Conservation (phyloP, 2,888 invertebrate species). For the Drosophila nigricruria region DNA sequence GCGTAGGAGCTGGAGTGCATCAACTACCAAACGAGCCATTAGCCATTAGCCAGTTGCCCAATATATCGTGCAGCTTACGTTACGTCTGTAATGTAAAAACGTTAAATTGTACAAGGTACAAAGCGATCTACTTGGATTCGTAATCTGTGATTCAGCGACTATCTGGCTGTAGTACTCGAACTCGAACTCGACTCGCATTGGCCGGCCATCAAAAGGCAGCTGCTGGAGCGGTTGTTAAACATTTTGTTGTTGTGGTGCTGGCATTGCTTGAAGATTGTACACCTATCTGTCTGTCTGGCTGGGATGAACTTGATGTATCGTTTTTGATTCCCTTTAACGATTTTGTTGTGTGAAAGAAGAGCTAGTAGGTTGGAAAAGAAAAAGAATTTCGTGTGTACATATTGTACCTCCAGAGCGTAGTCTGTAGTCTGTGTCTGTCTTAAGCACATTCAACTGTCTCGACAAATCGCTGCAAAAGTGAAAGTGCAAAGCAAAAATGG, state of each 20-base stretch:
- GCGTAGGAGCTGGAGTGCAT: slow-evolving; percentile 11
- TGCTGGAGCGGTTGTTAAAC: slow-evolving; percentile 6
- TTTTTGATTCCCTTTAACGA: slow-evolving; percentile 83
- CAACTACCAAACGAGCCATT: slow-evolving; percentile 8
- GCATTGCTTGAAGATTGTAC: slow-evolving; percentile 35
- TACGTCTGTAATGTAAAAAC: slow-evolving; percentile 67
- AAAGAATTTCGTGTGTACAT: slow-evolving; percentile 16
- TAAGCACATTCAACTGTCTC: slow-evolving; percentile 41
- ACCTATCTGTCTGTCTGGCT: slow-evolving; percentile 24
- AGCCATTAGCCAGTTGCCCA: slow-evolving; percentile 19
- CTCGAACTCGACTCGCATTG: slow-evolving; percentile 6
- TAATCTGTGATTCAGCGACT: slow-evolving; percentile 29
- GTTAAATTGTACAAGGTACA: slow-evolving; percentile 48
- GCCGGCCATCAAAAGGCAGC: slow-evolving; percentile 1
- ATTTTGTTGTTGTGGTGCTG: slow-evolving; percentile 32
- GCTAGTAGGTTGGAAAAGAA: slow-evolving; percentile 31
- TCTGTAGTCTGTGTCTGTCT: no score
- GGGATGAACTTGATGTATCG: slow-evolving; percentile 80
- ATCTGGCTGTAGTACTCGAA: slow-evolving; percentile 12
- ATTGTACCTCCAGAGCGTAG: slow-evolving; percentile 18
- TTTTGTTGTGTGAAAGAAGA: slow-evolving; percentile 59
- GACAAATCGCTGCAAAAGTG: slow-evolving; percentile 57
- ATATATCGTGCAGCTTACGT: slow-evolving; percentile 39
- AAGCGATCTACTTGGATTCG: slow-evolving; percentile 19
- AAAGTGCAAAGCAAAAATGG: slow-evolving; percentile 58